Base-by-base conservation (phyloP, 2,888 invertebrate species). In the Drosophila phalerata region DNA sequence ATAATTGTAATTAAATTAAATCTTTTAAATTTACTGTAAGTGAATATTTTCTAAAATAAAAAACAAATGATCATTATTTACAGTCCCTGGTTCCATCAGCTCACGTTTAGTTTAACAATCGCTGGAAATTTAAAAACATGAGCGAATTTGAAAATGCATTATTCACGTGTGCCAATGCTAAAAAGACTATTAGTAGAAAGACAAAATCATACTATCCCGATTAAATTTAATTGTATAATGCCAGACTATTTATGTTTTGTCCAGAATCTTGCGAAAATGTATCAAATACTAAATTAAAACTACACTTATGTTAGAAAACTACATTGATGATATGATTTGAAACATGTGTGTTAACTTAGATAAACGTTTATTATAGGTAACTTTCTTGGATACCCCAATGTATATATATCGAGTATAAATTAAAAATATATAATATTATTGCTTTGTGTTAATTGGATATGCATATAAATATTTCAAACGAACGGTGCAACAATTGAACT, bases 101-200 rank as follows among this genome's bases (percentile, higher is more conserved):
- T 30, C 19, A 25, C 15, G 58, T 64, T 61, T 57, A 52, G n/a
- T 40, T 49, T 19, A 19, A 19, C 49, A n/a, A 34, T 49, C 37
- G n/a, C 19, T 61, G 48, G 25, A 55, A 58, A 58, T 32, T 61
- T 48, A 22, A 38, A 38, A 60, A 48, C 73, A 77, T 57, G 61
- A 75, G 56, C 60, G 53, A 62, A 57, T 70, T 75, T 63, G 63
- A 9, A 73, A 76, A 72, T 77, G 87, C 87, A 86, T 81, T 90
- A 90, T 78, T 78, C 81, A 84, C 70, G 69, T 86, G 89, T 89
- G 90, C 90, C 88, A 89, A 88, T 77, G 86, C 85, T 79, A 84
- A 81, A 77, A 81, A 85, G 89, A 87, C 89, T 88, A 79, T 81
- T 45, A 51, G 37, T 51, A 64, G 61, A 17, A 55, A 52, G 56